Base-by-base conservation (phyloP, 2,113 vertebrate genomes). In the Nesogale talazaci region DNA sequence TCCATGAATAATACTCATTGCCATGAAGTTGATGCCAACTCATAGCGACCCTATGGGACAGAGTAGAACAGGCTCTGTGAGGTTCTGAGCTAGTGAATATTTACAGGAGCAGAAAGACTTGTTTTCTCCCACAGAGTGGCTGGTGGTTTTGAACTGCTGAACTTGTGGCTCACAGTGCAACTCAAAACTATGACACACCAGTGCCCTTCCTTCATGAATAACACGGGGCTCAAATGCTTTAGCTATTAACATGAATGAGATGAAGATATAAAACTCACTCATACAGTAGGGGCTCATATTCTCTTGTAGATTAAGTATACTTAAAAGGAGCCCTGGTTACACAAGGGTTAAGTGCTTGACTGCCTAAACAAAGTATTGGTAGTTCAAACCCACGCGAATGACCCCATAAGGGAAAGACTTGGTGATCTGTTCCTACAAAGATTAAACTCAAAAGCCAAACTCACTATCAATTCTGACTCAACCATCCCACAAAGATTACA, bases 1-100 rank as follows among this genome's bases (percentile, higher is more conserved):
- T 22, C 84, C n/a, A 57, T 88, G 89, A 93, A 79, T 93, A 89
- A 82, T 89, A 52, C 46, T 52, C 46, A 52, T 12, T 52, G 46
- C 46, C 46, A 52, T 52, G 5, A 6, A 46, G 42, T 46, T 52
- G 46, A 52, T 52, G 46, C 46, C 14, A 12, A 52, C 46, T 52
- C 46, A 7, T 52, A 52, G 46, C 46, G 10, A 52, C 46, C 46
- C 46, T 52, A 52, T 52, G 46, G 46, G 46, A 52, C 46, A 52
- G 5, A 52, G 46, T 52, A 52, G 46, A 52, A 52, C 46, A 12
- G 46, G 46, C 46, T 52, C 46, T 52, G 46, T 52, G 46, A 52
- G 46, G 46, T 52, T 52, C 46, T 52, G 46, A 52, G 46, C 10
- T 2, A 52, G 46, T 52, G 14, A 52, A 52, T 52, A 9, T 52